A percentile compares a stretch with the other conserved stretches of the same genome.
These are phyloP conservation scores for Bombus fervidus DNA, from an alignment of 1,140 invertebrate species.

Conservation along the genomic window DNA sequence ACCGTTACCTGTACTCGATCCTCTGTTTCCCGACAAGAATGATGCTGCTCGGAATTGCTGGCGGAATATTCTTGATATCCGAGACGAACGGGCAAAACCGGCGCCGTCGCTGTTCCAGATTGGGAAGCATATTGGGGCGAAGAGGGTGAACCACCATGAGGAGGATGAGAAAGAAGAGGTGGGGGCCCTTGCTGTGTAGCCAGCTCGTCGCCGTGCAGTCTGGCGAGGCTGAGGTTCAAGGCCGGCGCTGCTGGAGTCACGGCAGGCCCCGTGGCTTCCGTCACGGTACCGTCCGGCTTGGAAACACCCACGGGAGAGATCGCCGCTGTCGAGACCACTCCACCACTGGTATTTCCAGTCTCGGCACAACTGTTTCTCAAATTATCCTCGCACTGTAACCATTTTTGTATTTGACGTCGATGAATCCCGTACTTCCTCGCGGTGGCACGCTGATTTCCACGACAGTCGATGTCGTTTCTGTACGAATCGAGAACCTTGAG, in stretches of 20 bases:
- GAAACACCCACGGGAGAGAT: constrained; percentile 47
- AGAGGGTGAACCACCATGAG: constrained; percentile 60
- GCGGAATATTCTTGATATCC: constrained; percentile 56
- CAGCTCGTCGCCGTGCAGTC: constrained; percentile 81
- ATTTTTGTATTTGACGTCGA: constrained; percentile 93
- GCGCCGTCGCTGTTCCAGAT: constrained; percentile 19
- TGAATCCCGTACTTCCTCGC: constrained; percentile 94
- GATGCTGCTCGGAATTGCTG: constrained; percentile 32
- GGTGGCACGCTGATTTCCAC: constrained; percentile 92
- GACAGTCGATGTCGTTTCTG: constrained; percentile 90
- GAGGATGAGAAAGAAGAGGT: constrained; percentile 66
- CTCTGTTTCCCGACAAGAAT: constrained; percentile 16
- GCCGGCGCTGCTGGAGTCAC: constrained; percentile 76
- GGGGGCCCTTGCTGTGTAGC: constrained; percentile 73
- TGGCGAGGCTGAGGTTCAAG: constrained; percentile 83
- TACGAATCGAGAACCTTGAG: constrained; percentile 93
- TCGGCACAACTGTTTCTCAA: constrained; percentile 87
- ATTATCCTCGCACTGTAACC: constrained; percentile 91
- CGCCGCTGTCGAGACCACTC: constrained; percentile 50
- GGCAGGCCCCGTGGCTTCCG: constrained; percentile 54
- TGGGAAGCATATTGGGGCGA: constrained; percentile 61
- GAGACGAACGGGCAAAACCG: constrained; percentile 41
- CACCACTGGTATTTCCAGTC: constrained; percentile 64
- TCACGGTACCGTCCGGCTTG: constrained; percentile 53
- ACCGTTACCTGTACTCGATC: constrained; percentile 21